Conservation (phyloP, 2,888 invertebrate genomes). For the Sphaerophoria rueppellii region DNA sequence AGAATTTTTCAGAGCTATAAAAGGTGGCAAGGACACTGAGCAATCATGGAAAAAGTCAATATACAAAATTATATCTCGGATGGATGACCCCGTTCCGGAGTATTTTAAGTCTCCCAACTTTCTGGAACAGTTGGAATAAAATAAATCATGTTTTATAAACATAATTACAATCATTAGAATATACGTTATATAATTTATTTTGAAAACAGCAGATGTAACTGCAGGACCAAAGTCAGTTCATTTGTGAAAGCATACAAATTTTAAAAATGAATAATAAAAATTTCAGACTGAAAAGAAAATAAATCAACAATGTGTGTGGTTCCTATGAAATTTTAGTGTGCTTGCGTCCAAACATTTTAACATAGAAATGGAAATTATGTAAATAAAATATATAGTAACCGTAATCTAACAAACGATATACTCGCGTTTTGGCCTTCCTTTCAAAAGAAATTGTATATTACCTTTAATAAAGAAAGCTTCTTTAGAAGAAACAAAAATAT, state of each 20-base stretch:
- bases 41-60: conserved; percentile 99
- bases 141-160: conserved; percentile 11
- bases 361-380: conserved; percentile 64
- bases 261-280: conserved; percentile 65
- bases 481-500: conserved; percentile 75
- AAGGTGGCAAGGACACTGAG: conserved; percentile 97
- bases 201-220: conserved; percentile 36
- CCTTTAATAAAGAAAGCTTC: conserved; percentile 82
- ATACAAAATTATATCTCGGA: conserved; percentile 99
- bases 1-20: conserved; percentile 99
- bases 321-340: conserved; percentile 77
- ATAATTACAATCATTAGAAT: conserved; percentile 23
- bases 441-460: conserved; percentile 84
- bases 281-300: conserved; percentile 72
- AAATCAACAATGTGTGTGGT: conserved; percentile 77
- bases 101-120: conserved; percentile 99
- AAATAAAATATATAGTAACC: conserved; percentile 80
- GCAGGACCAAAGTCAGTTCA: conserved; percentile 24
- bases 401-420: conserved; percentile 85
- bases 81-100: conserved; percentile 99
- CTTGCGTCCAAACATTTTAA: conserved; percentile 76
- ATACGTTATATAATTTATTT: conserved; percentile 15
- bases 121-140: conserved; percentile 97
- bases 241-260: conserved; percentile 57
- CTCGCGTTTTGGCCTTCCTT: conserved; percentile 88